These are phyloP conservation scores for Austrolebias charrua DNA, from an alignment of 2,797 vertebrate species.

Conservation along the genomic window DNA sequence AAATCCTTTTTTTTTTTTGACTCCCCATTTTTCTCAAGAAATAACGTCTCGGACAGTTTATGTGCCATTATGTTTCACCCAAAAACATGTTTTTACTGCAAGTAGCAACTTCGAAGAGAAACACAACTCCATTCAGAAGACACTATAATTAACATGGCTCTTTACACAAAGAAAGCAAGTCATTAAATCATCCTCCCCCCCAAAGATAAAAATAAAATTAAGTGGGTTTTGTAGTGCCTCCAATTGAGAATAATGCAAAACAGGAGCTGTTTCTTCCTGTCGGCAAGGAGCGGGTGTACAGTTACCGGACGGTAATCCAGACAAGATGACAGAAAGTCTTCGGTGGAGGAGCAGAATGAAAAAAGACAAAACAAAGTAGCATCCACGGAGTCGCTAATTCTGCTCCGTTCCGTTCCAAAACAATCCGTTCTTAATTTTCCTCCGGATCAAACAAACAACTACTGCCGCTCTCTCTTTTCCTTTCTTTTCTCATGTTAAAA, in stretches of 20 bases:
- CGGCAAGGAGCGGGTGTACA: conserved; percentile 59
- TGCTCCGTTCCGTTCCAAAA: conserved; percentile 45
- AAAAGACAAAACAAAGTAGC: conserved; percentile 24
- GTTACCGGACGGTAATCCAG: conserved; percentile 71
- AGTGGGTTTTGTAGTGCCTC: conserved; percentile 52
- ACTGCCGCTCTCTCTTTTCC: conserved; percentile 35
- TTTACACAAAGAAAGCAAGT: conserved; percentile 82
- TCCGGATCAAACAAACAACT: conserved; percentile 62
- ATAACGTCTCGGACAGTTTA: conserved; percentile 75
- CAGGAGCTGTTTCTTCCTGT: conserved; percentile 56
- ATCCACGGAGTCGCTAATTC: conserved; percentile 61
- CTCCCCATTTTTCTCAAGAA: conserved; percentile 53
- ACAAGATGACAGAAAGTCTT: conserved; percentile 65
- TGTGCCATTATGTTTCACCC: conserved; percentile 74
- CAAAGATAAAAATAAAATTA: not conserved
- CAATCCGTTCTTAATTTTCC: conserved; percentile 25
- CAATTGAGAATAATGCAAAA: conserved; percentile 58
- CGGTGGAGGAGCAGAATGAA: conserved; percentile 33
- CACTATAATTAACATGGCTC: conserved; percentile 84
- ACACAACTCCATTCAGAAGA: conserved; percentile 82
- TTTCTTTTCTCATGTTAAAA: conserved; percentile 2
- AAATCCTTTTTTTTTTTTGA: conserved; percentile 56
- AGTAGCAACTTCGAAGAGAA: conserved; percentile 74
- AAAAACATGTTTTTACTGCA: conserved; percentile 70
- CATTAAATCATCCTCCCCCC: conserved; percentile 57